Evolutionary conservation across 2,113 vertebrate species (phyloP).

Genomic region (Aldabrachelys gigantea): DNA sequence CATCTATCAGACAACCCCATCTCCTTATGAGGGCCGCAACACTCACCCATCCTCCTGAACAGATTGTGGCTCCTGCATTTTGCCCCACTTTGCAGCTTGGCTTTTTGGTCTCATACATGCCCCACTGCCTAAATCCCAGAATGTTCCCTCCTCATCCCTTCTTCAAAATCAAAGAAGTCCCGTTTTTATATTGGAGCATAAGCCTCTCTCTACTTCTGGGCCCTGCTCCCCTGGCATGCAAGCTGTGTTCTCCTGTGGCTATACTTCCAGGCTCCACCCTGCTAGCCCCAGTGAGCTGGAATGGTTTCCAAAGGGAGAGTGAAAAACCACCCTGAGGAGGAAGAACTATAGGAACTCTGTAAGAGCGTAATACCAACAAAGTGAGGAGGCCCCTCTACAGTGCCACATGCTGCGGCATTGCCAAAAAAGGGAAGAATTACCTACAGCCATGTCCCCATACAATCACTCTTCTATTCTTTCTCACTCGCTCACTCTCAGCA

Average conservation of each 20-base stretch:
- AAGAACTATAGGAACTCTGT: not conserved
- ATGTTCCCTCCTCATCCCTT: not conserved
- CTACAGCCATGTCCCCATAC: not conserved
- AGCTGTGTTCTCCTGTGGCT: not conserved
- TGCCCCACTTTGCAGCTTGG: not conserved
- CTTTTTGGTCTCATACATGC: not conserved
- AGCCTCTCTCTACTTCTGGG: not conserved
- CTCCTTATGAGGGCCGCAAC: not conserved
- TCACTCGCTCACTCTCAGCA: not conserved
- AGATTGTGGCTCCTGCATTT: not conserved
- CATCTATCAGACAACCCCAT: not conserved
- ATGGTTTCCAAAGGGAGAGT: not conserved
- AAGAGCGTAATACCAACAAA: not conserved
- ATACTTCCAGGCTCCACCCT: not conserved
- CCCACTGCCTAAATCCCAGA: not conserved
- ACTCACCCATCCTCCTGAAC: not conserved
- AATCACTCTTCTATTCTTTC: not conserved
- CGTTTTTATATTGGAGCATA: not conserved
- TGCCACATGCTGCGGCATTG: not conserved
- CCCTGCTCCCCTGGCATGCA: not conserved
- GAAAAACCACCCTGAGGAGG: not conserved
- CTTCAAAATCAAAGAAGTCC: not conserved
- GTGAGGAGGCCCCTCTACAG: not conserved
- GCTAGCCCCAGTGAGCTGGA: not conserved
- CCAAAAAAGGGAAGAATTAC: not conserved